Evolutionary conservation across 92 coral and sea anemone species (phyloP).

Genomic region (Siderastrea radians): DNA sequence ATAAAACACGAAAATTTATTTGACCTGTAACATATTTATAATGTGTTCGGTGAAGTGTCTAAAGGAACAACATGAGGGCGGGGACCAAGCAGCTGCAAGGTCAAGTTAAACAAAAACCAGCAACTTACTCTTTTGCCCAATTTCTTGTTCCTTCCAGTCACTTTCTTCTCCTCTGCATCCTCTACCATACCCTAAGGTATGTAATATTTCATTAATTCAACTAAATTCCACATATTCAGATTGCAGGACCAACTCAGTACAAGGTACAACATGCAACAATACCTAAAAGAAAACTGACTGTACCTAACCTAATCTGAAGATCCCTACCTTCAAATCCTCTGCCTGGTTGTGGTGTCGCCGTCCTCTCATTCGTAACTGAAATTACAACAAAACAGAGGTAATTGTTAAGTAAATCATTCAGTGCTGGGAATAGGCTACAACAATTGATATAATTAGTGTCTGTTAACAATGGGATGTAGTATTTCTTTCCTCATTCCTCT

Average conservation of each 20-base stretch:
- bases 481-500: no score
- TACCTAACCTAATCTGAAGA: background rate
- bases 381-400: background rate
- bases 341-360: constrained; percentile 86
- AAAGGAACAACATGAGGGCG: background rate
- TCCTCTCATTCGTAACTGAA: constrained; percentile 88
- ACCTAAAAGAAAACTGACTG: background rate
- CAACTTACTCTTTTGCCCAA: constrained; percentile 69
- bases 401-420: background rate
- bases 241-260: no score
- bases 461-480: no score
- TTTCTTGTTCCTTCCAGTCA: constrained; percentile 79
- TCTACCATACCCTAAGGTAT: constrained; percentile 94
- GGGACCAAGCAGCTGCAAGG: background rate
- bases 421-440: no score
- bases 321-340: constrained; percentile 79
- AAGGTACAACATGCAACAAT: background rate
- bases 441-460: no score
- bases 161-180: constrained; percentile 97
- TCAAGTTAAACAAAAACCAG: background rate
- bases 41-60: background rate
- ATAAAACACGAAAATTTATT: background rate
- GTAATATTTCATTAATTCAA: background rate
- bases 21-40: background rate
- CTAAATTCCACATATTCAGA: background rate